Evolutionary conservation across 2,888 invertebrate species (phyloP), one percentile per base, ranked within the genome.

Genomic region (Dryomyza anilis): DNA sequence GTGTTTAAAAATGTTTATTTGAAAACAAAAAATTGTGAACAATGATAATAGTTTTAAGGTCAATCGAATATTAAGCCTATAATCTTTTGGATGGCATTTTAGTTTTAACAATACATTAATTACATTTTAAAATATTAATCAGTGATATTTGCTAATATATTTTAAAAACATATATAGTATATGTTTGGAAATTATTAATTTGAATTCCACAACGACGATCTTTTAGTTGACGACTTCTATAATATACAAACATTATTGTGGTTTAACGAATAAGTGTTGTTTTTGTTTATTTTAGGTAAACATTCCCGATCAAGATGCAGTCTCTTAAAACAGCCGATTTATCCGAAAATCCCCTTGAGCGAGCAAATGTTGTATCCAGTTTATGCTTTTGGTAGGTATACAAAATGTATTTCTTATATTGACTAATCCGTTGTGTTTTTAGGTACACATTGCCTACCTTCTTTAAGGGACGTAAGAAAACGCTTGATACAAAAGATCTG

Each of bases 371-470:
- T 6, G 73, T 92, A 7, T 89, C 90, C 2, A 85, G 89, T 65
- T 78, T 90, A 29, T 81, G 88, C 52, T 91, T 89, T 82, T 88
- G 89, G 82, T 83, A 70, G 69, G 79, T 67, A 63, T 16, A n/a
- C 1, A 10, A 39, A 39, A 12, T 1, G 25, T 14, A 27, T 50
- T 25, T 43, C 19, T 43, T 25, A 12, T 30, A 19, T 19, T n/a
- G 46, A 30, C 8, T 8, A n/a, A n/a, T 19, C 1, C 58, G n/a
- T 36, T n/a, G n/a, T n/a, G n/a, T n/a, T n/a, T n/a, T 46, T 78
- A 91, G 91, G 83, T 95, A 93, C 89, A 90, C 92, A 63, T 85
- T 92, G 75, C 90, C 89, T 5, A 84, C 92, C 74, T 94, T 94
- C 82, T 88, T 87, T 72, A 88, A 88, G 76, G 95, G 94, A 0